Evolutionary conservation across 2,113 vertebrate genomes (phyloP).

Genomic region (Meleagris gallopavo): DNA sequence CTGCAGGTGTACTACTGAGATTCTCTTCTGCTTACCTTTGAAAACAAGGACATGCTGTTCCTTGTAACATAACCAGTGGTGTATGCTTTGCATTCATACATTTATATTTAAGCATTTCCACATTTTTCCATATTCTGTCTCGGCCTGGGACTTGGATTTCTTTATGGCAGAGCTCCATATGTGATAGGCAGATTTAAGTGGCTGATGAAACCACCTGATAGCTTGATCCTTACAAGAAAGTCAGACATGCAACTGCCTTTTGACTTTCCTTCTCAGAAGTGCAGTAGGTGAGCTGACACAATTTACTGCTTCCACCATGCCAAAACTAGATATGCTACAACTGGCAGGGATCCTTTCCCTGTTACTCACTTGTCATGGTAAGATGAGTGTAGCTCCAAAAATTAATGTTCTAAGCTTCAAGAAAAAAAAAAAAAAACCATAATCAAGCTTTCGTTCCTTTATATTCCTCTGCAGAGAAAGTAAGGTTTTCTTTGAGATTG

Average conservation of each 20-base stretch:
- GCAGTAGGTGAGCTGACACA: background rate
- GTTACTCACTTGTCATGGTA: background rate
- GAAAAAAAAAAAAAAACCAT: background rate
- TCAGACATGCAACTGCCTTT: background rate
- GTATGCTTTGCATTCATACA: background rate
- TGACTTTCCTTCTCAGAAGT: background rate
- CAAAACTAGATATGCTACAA: background rate
- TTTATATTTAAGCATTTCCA: fast-evolving
- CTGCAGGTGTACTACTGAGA: background rate
- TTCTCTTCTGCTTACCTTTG: constrained; percentile 12
- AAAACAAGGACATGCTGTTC: background rate
- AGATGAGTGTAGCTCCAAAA: background rate
- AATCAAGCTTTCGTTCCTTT: background rate
- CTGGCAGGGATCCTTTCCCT: background rate
- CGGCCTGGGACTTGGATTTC: background rate
- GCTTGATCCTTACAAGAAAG: background rate
- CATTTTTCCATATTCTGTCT: background rate
- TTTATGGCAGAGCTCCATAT: background rate
- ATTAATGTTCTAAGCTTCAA: background rate
- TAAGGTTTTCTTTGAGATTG: background rate
- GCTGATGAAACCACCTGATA: background rate
- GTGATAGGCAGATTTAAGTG: background rate
- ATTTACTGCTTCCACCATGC: background rate
- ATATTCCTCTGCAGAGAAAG: background rate
- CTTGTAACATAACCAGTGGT: background rate